These are phyloP conservation scores for Hoplodrina ambigua DNA, from an alignment of 2,888 invertebrate species.

Conservation along the genomic window DNA sequence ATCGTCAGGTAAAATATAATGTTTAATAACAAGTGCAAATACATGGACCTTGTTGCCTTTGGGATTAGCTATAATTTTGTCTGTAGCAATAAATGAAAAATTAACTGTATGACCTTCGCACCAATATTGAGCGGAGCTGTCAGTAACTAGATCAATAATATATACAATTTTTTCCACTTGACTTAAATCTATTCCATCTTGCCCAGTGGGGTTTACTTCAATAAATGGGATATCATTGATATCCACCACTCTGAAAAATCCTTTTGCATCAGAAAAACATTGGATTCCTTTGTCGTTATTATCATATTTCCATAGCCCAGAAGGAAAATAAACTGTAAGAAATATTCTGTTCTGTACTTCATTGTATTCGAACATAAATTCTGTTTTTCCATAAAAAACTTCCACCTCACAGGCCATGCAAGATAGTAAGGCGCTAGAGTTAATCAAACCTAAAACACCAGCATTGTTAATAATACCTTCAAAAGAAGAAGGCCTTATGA, in stretches of 20 bases:
- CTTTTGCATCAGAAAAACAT: slow-evolving; percentile 91
- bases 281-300: slow-evolving; percentile 86
- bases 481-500: slow-evolving; percentile 31
- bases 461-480: slow-evolving; percentile 78
- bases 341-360: slow-evolving; percentile 76
- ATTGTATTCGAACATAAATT: slow-evolving; percentile 80
- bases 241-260: slow-evolving; percentile 85
- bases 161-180: slow-evolving; percentile 84
- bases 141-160: slow-evolving; percentile 85
- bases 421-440: slow-evolving; percentile 66
- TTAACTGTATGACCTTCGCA: slow-evolving; percentile 91
- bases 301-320: slow-evolving; percentile 88
- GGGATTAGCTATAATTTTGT: slow-evolving; percentile 88
- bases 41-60: slow-evolving; percentile 79
- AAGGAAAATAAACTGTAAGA: slow-evolving; percentile 90
- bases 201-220: slow-evolving; percentile 51
- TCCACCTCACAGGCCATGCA: slow-evolving; percentile 85
- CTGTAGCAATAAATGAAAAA: slow-evolving; percentile 86
- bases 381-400: slow-evolving; percentile 74
- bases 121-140: slow-evolving; percentile 92
- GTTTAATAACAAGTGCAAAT: slow-evolving; percentile 80
- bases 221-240: slow-evolving; percentile 78
- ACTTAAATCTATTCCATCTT: slow-evolving; percentile 28
- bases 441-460: slow-evolving; percentile 73
- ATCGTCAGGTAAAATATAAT: slow-evolving; percentile 66